Base-by-base conservation (phyloP, 2,797 vertebrate species). In the Notolepis coatsorum region DNA sequence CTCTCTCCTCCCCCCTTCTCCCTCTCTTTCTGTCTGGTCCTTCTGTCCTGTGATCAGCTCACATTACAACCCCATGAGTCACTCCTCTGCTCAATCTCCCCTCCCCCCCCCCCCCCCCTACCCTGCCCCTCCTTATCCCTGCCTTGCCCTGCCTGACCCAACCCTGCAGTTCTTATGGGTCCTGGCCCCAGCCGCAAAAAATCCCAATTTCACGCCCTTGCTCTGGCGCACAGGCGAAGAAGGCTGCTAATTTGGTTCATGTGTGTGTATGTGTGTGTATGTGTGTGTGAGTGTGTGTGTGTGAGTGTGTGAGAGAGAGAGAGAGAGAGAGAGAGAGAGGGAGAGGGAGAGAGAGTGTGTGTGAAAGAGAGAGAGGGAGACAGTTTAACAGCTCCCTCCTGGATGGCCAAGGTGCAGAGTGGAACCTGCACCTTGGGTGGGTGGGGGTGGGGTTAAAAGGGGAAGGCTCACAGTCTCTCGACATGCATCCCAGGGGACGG, bases 1-100 rank as follows among this genome's bases (percentile, higher is more conserved):
- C 33, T 5, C 33, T 5, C 10, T 5, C 1, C 7, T 13, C 33
- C 33, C 12, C 35, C 23, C 7, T 2, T 38, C 20, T 33, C 52
- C 30, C 27, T 27, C 18, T 30, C 47, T 54, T 15, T 23, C 37
- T 82, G 73, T 28, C 78, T 10, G 3, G 43, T 62, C 53, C 50
- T 84, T 79, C 71, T 72, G 78, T 88, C 82, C 88, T 80, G 71
- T 90, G 84, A 91, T 86, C 73, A 80, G 81, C 71, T 92, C 88
- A 73, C 84, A 76, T 93, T 93, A 91, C 91, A 90, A 53, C 61
- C 69, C 47, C 46, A 79, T 91, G 88, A 92, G 78, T 92, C 87
- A 90, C 59, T 61, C 52, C 8, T 28, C 59, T 54, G 18, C 18
- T 20, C 28, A 17, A n/a, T 30, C 33, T 27, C 18, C 25, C 39